Percentiles rank a stretch among this genome's conserved stretches.
These are phyloP conservation scores for Pissodes strobi DNA, from an alignment of 1,140 invertebrate species.

Conservation along the genomic window DNA sequence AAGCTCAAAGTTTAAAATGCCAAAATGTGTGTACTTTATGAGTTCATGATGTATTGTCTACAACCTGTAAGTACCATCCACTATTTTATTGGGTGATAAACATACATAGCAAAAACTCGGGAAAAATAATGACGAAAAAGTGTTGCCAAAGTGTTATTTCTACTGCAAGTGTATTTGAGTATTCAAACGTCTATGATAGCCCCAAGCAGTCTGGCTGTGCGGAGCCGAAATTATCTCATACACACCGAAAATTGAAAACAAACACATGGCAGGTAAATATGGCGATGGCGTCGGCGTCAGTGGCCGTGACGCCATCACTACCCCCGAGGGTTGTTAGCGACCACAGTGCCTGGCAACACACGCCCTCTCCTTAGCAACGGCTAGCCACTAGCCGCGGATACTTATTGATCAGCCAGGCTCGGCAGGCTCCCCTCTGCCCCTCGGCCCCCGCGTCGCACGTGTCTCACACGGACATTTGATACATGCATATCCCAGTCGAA, in stretches of 20 bases:
- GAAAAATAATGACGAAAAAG: too few relatives aligned
- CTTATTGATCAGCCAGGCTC: constrained; percentile 55
- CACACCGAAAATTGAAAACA: constrained; percentile 57
- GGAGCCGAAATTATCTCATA: too few relatives aligned
- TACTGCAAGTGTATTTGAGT: too few relatives aligned
- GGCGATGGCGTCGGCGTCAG: constrained; percentile 45
- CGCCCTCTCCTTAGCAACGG: constrained; percentile 58
- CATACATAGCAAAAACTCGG: too few relatives aligned
- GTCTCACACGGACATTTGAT: constrained; percentile 48
- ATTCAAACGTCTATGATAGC: too few relatives aligned
- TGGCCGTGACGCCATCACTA: constrained; percentile 55
- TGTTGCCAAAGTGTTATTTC: too few relatives aligned
- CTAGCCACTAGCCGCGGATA: constrained; percentile 59
- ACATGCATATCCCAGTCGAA: constrained; percentile 46
- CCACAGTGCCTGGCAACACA: constrained; percentile 58
- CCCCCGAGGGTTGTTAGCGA: constrained; percentile 58
- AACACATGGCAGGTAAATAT: constrained; percentile 57
- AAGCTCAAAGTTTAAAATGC: too few relatives aligned
- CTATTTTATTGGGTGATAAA: too few relatives aligned
- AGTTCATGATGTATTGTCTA: too few relatives aligned
- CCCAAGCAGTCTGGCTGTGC: too few relatives aligned
- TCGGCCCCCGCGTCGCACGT: constrained; percentile 28
- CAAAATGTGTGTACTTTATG: too few relatives aligned
- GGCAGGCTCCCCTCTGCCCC: constrained; percentile 22
- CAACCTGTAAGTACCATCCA: too few relatives aligned